Evolutionary conservation across 2,113 vertebrate species (phyloP), one percentile per base, ranked within the genome.

Genomic region (Cottus gobio): DNA sequence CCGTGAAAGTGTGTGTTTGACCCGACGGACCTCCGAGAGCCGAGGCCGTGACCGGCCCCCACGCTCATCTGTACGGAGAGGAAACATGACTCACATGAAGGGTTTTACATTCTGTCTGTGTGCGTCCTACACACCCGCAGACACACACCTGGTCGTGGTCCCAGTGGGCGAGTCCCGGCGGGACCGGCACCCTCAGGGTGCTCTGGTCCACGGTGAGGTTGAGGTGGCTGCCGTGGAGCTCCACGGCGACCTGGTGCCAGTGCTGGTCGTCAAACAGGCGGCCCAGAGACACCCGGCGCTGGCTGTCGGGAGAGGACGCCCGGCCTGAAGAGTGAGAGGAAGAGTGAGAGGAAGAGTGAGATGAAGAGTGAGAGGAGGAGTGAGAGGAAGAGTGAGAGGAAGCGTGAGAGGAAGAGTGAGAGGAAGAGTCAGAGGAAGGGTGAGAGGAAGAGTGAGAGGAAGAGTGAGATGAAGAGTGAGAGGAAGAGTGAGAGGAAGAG

Each of bases 201-300:
- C 95, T 96, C 88, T 95, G 96, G 86, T 98, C 97, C 94, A 99
- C 97, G 0, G 97, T 98, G 81, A 98, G 95, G 94, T 97, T 98
- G 85, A 98, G 93, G 86, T 95, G 95, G 39, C 90, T 92, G 90
- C 93, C 94, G 90, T 95, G 87, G 24, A 89, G 92, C 85, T 97
- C 96, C 85, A 98, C 88, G 28, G 95, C 87, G 79, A 97, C 93
- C 1, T 92, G 93, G 89, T 99, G 97, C 97, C 97, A 99, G 63
- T 99, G 97, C 12, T 97, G 96, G 82, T 99, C 97, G 28, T 99
- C 97, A 73, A 99, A 91, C 81, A 99, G 93, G 87, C 97, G 98
- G 85, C 97, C 97, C 83, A 97, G 78, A 0, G 93, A 95, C 78
- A 96, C 94, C 16, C 83, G 87, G 72, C 93, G 84, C 75, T 80